These are phyloP conservation scores for Mya arenaria DNA, from an alignment of 1,140 invertebrate genomes.

Conservation along the genomic window DNA sequence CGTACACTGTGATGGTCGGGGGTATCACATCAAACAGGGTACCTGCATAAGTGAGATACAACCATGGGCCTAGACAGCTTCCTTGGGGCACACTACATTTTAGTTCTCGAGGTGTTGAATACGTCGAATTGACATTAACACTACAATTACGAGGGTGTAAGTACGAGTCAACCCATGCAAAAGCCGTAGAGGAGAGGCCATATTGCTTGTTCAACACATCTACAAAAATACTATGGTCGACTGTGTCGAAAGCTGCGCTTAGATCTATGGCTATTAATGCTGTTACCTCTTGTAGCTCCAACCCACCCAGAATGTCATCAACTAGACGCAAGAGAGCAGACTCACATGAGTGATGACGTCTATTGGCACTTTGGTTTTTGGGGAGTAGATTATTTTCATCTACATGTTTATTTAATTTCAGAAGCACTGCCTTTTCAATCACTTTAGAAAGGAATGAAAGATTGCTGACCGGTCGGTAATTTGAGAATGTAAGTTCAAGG, in stretches of 20 bases:
- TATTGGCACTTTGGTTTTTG: slow-evolving; percentile 10
- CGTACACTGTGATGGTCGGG: slow-evolving; percentile 33
- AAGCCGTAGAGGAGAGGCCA: not conserved
- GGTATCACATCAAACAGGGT: slow-evolving; percentile 49
- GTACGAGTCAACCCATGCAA: slow-evolving; percentile 26
- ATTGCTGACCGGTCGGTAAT: too few relatives aligned
- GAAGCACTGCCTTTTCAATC: too few relatives aligned
- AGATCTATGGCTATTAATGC: slow-evolving; percentile 17
- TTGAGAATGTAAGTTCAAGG: not conserved
- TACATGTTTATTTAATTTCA: too few relatives aligned
- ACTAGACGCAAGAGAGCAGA: slow-evolving; percentile 1
- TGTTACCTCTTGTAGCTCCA: slow-evolving; percentile 34
- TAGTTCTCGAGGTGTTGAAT: not conserved
- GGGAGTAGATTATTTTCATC: not conserved
- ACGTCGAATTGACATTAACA: not conserved
- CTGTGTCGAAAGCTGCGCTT: slow-evolving; percentile 19
- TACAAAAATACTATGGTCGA: slow-evolving; percentile 2
- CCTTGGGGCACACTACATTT: slow-evolving; percentile 23
- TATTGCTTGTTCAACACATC: slow-evolving; percentile 16
- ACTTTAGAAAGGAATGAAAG: too few relatives aligned
- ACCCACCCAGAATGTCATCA: not conserved
- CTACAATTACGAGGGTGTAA: slow-evolving; percentile 26
- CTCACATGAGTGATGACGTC: not conserved
- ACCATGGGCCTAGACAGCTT: slow-evolving; percentile 23
- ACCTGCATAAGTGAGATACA: slow-evolving; percentile 45